These are phyloP conservation scores for Drosophila paracracens DNA, from an alignment of 2,888 invertebrate genomes.

Conservation along the genomic window DNA sequence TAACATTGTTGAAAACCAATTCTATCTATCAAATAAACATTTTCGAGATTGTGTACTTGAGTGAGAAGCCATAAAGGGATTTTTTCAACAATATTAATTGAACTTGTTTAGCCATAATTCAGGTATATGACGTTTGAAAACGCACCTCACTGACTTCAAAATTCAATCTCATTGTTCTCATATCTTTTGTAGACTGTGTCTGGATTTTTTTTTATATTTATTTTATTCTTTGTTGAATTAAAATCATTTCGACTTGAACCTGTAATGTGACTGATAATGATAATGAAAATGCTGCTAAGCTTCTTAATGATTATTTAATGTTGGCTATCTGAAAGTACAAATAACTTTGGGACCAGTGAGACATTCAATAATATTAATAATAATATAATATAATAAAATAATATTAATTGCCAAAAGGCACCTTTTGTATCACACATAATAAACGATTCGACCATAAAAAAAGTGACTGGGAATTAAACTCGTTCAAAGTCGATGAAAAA, in stretches of 20 bases:
- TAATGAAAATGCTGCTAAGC: background rate
- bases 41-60: background rate
- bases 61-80: background rate
- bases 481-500: background rate
- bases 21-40: constrained; percentile 3
- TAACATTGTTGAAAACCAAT: constrained; percentile 8
- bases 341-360: background rate
- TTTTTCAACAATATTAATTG: background rate
- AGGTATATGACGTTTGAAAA: background rate
- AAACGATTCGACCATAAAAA: background rate
- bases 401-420: background rate
- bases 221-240: background rate
- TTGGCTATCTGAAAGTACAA: background rate
- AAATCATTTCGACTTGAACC: background rate
- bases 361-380: background rate
- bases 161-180: background rate
- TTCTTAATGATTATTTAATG: background rate
- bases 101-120: background rate
- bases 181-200: background rate
- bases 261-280: background rate
- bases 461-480: background rate
- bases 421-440: background rate
- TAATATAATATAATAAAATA: background rate
- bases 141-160: background rate
- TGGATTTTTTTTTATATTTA: background rate